These are phyloP conservation scores for Aspidiotus destructor DNA, from an alignment of 2,888 invertebrate genomes.

Conservation along the genomic window DNA sequence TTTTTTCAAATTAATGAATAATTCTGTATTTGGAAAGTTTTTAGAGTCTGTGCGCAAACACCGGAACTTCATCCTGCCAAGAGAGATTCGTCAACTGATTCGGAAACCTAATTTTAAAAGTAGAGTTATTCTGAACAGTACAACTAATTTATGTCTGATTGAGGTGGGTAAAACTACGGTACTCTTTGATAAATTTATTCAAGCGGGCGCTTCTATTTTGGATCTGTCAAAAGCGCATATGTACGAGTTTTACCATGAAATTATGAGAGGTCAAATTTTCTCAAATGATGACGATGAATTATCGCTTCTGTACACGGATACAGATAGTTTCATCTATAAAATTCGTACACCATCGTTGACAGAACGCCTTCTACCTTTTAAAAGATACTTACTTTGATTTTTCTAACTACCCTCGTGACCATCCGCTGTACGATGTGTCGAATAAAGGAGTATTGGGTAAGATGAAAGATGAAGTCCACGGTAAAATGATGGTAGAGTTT, in stretches of 20 bases:
- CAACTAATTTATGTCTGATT: not conserved
- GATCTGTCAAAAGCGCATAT: too few relatives aligned
- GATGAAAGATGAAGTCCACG: conserved; percentile 7
- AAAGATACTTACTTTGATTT: not conserved
- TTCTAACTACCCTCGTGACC: conserved; percentile 8
- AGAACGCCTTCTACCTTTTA: conserved; percentile 7
- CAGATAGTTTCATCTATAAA: conserved; percentile 8
- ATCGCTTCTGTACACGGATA: not conserved
- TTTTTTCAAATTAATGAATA: conserved; percentile 42
- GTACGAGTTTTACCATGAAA: conserved; percentile 8
- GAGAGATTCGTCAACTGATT: not conserved
- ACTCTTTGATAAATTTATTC: too few relatives aligned
- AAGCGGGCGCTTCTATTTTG: too few relatives aligned
- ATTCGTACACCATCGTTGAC: conserved; percentile 4
- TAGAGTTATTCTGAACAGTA: conserved; percentile 7
- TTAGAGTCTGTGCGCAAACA: not conserved
- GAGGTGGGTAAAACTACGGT: not conserved
- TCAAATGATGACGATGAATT: conserved; percentile 2
- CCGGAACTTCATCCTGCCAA: not conserved
- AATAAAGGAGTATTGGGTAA: conserved; percentile 12
- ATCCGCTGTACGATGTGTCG: conserved; percentile 1
- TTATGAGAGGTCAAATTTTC: not conserved
- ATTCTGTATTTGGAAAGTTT: conserved; percentile 41
- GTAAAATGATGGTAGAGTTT: too few relatives aligned
- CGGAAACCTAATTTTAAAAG: conserved; percentile 1